Base-by-base conservation (phyloP, 2,888 invertebrate species). In the Tineola bisselliella region DNA sequence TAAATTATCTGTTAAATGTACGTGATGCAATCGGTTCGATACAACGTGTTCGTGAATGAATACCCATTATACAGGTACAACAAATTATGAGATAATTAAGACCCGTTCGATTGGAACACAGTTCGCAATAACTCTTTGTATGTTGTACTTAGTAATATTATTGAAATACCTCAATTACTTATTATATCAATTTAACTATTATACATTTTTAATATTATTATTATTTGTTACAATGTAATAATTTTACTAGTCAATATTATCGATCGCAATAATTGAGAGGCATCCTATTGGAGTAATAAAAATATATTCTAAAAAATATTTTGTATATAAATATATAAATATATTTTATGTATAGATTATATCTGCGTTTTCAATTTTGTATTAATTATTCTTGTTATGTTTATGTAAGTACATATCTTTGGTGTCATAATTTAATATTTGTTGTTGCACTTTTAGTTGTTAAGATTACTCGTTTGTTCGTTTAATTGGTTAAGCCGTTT, bases 331-430 rank as follows among this genome's bases (percentile, higher is more conserved):
- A 10, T 31, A 31, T 31, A 8, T 31, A 31, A 38, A 38, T 38
- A 38, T 38, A 38, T 38, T 38, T 38, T 38, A 38, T 38, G 38
- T 12, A n/a, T n/a, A 38, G 38, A 38, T 38, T 38, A 38, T 38
- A 38, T 3, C 10, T 10, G 38, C 10, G 38, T 38, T 38, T 38
- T 38, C 38, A 38, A 38, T 38, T 48, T 48, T 48, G n/a, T n/a
- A n/a, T n/a, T n/a, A 48, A 48, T 48, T 25, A 48, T 48, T 48
- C n/a, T 1, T n/a, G 15, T 15, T 48, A 48, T 48, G 15, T 48
- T 48, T 48, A 15, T n/a, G 6, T 15, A 48, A 48, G 54, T 54
- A 54, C 54, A 54, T 54, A 54, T 54, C 54, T 54, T 54, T 54
- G 54, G 25, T 54, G 54, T 54, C 52, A 17, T 52, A 52, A 15